Evolutionary conservation across 2,113 vertebrate species (phyloP), one percentile per base, ranked within the genome.

Genomic region (Oreochromis niloticus): DNA sequence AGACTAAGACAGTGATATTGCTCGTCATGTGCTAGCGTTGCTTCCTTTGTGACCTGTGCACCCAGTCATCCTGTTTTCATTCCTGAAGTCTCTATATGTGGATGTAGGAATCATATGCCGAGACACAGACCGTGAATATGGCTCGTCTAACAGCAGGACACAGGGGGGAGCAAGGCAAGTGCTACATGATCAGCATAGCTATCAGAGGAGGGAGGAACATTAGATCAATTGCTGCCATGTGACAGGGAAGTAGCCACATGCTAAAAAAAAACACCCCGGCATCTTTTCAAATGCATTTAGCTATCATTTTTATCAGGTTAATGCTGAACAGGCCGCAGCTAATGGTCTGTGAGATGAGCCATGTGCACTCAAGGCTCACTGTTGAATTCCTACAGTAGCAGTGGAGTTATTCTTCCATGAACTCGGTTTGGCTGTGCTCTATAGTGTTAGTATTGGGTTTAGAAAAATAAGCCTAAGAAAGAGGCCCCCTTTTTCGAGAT

Each of bases 141-240:
- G 24, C 56, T 41, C 7, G 16, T 6, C 66, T 90, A 87, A 56
- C 78, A 78, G 43, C 50, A 39, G 52, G 39, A 75, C 54, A 59
- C 46, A 52, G 63, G 54, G 82, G 34, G 11, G 34, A 36, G 36
- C 56, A 85, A 43, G 10, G 24, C 39, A 13, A 55, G 80, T 17
- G 57, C 80, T 90, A 80, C 87, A 87, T 84, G 59, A 84, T 88
- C 68, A 87, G 83, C 81, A 87, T 85, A 73, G 86, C 85, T 90
- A 89, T 84, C 43, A 81, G 24, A 93, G 93, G 93, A 93, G 93
- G 71, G 88, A 91, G 41, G 87, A 87, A 91, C 85, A 89, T 94
- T 93, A 92, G 43, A 32, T 6, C 90, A 93, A 92, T 94, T 83
- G 80, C 86, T 89, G 83, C 89, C 93, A 94, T 87, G 88, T 92